Base-by-base conservation (phyloP, 2,888 invertebrate species). In the Amaurobius ferox region DNA sequence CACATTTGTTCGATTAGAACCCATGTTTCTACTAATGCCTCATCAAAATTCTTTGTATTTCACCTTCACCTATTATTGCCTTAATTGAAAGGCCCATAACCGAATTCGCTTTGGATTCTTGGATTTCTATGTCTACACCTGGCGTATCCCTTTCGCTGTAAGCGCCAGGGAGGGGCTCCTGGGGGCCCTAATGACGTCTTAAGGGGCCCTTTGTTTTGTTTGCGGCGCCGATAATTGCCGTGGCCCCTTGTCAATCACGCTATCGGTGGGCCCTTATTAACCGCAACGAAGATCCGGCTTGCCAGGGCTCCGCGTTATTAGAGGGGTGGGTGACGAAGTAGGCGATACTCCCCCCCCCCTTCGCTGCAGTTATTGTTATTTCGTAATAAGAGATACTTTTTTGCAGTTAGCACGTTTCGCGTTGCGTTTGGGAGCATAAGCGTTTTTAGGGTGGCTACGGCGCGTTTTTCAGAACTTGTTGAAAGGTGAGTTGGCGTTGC, bases 331-430 rank as follows among this genome's bases (percentile, higher is more conserved):
- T 26, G 55, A 68, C 62, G 81, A 35, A 28, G 7, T 5, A n/a
- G 16, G n/a, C 13, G 32, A 64, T 19, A 48, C 48, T 29, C 66
- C 66, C 66, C 32, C 35, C 11, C 16, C n/a, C 5, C 30, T 71
- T 61, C 23, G 19, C 64, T 16, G 13, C 13, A 29, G 30, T 44
- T 55, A 55, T 55, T 55, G 55, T 35, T 19, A 35, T 76, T 71
- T 80, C 74, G 80, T 74, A 79, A 79, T 72, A 79, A 71, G 66
- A 79, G 80, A 81, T 81, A 81, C 80, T 81, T 81, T 80, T 80
- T 81, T 81, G 48, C 80, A 81, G 74, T 81, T 81, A 68, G 80
- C 80, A 81, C 80, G 80, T 81, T 81, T 81, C 62, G 80, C 39
- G 80, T 74, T 74, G 62, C 19, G 61, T 70, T 67, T 55, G 40